Base-by-base conservation (phyloP, 2,888 invertebrate species). In the Leptogaster cylindrica region DNA sequence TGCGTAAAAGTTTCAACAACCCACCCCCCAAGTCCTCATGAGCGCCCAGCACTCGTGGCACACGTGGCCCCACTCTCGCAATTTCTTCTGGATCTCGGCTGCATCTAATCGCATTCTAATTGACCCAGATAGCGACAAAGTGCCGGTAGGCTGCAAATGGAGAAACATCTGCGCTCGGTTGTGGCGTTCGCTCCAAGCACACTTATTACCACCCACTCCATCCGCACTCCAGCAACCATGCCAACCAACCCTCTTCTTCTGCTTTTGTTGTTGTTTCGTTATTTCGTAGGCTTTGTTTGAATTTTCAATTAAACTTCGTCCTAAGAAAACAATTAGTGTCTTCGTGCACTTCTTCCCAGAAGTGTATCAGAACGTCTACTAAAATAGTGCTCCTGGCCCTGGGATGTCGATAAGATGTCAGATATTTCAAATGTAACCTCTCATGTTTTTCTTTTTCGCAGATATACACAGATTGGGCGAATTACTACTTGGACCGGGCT, bases 391-490 rank as follows among this genome's bases (percentile, higher is more conserved):
- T 20, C 2, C 23, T 23, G 18, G 23, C n/a, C 2, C 2, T 44
- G 16, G 12, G 8, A 16, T 12, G 46, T 3, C 18, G 18, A 2
- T 41, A 41, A n/a, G n/a, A 16, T 31, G 31, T 31, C 5, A 31
- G 6, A 31, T 16, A 41, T 41, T 41, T 41, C 18, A 8, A 7
- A 41, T 41, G 14, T 41, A n/a, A 16, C 69, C 66, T 71, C 65
- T 10, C 10, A 8, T 18, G 25, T 20, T 46, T n/a, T 28, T 44
- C 12, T n/a, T 68, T 69, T 72, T 70, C 73, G 75, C 86, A 97
- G 96, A 95, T 97, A 77, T 97, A 97, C 83, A 96, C 96, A 66
- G 96, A 97, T 83, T 97, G 97, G 97, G 97, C 96, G 52, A 97
- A 97, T 82, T 96, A 97, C 79, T 97, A 97, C 82, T 82, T 97